Percentiles rank a stretch among this genome's conserved stretches.
Evolutionary conservation across 2,888 invertebrate species (phyloP).

Genomic region (Ormyrus labotus): DNA sequence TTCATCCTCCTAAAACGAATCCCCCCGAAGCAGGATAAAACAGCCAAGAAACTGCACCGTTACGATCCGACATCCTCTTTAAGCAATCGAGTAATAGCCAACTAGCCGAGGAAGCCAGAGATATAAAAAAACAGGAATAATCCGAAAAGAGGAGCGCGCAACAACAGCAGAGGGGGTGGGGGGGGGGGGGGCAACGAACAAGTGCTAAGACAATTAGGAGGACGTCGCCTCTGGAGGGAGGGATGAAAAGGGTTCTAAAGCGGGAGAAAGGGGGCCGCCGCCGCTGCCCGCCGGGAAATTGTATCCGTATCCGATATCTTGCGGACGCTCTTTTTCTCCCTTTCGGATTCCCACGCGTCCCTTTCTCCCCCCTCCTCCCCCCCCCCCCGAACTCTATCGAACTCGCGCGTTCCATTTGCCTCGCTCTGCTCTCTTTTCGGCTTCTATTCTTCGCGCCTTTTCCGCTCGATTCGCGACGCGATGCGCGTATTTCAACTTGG

Average conservation of each 20-base stretch:
- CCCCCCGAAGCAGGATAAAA: no score
- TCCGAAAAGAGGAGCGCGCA: no score
- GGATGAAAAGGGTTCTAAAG: slow-evolving; percentile 45
- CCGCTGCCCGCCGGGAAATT: slow-evolving; percentile 32
- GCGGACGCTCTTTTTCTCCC: slow-evolving; percentile 1
- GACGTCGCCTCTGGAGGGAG: slow-evolving; percentile 5
- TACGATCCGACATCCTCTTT: no score
- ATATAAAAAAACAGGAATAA: no score
- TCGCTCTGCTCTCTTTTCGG: not conserved
- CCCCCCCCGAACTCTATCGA: not conserved
- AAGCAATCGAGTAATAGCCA: no score
- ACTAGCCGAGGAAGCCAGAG: no score
- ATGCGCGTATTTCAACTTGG: no score
- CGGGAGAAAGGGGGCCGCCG: slow-evolving; percentile 40
- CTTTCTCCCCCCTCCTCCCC: no score
- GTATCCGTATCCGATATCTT: slow-evolving; percentile 49
- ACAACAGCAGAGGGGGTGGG: no score
- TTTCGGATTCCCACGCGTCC: no score
- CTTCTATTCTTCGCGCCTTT: not conserved
- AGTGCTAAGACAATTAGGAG: slow-evolving; percentile 51
- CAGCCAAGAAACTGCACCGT: no score
- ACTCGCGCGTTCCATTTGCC: not conserved
- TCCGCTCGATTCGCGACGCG: not conserved
- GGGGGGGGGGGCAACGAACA: slow-evolving; percentile 6
- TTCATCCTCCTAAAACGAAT: no score